Evolutionary conservation across 2,888 invertebrate species (phyloP).

Genomic region (Chouioia cunea): DNA sequence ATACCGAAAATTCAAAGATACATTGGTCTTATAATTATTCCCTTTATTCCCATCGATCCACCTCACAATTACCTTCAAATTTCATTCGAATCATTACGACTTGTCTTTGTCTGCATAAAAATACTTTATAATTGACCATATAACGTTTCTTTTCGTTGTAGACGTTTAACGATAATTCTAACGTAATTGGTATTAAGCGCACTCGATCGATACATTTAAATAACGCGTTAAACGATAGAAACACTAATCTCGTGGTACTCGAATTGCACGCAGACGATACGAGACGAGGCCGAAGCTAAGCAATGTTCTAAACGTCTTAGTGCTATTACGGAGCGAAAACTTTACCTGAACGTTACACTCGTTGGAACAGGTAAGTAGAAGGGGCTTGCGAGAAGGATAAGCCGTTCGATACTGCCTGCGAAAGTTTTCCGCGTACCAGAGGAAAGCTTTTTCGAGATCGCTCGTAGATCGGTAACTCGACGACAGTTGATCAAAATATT

Average conservation of each 20-base stretch:
- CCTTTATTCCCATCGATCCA: too few relatives aligned
- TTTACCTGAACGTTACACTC: conserved; percentile 83
- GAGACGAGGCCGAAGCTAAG: not conserved
- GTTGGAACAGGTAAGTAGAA: conserved; percentile 80
- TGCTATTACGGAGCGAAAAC: not conserved
- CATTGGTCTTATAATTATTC: not conserved
- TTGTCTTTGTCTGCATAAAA: too few relatives aligned
- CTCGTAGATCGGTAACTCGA: conserved; percentile 76
- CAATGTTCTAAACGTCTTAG: not conserved
- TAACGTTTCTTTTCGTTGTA: not conserved
- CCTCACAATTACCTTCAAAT: too few relatives aligned
- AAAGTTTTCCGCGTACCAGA: conserved; percentile 85
- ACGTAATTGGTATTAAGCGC: too few relatives aligned
- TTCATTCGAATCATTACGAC: too few relatives aligned
- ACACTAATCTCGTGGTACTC: too few relatives aligned
- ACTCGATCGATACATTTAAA: too few relatives aligned
- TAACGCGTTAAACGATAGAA: too few relatives aligned
- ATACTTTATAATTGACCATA: not conserved
- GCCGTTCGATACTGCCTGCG: conserved; percentile 76
- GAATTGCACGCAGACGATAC: too few relatives aligned
- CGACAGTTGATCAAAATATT: conserved; percentile 74
- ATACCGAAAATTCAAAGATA: conserved; percentile 55
- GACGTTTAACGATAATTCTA: too few relatives aligned
- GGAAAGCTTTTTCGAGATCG: conserved; percentile 78
- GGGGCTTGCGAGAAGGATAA: conserved; percentile 74